These are phyloP conservation scores for Cepphus grylle DNA, from an alignment of 2,113 vertebrate genomes.

Conservation along the genomic window DNA sequence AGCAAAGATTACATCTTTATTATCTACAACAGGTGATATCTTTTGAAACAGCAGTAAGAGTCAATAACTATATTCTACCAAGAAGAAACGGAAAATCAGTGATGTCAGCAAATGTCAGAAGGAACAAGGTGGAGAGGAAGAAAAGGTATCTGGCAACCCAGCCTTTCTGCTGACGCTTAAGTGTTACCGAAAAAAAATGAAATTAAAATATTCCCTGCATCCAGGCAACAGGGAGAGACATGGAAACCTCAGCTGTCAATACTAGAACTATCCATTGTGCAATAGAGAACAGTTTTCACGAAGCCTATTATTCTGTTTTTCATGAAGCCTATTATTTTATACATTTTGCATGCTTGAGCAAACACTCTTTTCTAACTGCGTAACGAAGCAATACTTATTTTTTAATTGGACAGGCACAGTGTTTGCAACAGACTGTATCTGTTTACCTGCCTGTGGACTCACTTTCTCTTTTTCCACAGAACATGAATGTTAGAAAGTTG, in stretches of 20 bases:
- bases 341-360: neutral
- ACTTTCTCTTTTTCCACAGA: neutral
- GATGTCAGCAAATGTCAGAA: neutral
- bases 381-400: neutral
- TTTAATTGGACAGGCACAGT: neutral
- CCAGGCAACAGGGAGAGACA: neutral
- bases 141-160: neutral
- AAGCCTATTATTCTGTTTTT: neutral
- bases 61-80: neutral
- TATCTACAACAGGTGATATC: neutral
- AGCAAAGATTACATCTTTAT: neutral
- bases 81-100: neutral
- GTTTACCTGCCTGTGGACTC: neutral
- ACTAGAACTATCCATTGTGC: neutral
- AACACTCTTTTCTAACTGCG: neutral
- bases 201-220: neutral
- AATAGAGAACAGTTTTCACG: neutral
- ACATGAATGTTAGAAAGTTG: neutral
- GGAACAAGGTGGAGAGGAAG: neutral
- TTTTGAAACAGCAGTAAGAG: neutral
- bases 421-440: neutral
- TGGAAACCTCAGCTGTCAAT: neutral
- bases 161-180: neutral
- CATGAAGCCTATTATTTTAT: neutral
- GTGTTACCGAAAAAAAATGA: neutral